phyloP scores from a whole-genome alignment of 2,113 vertebrate species.

The Heterotis niloticus region DNA sequence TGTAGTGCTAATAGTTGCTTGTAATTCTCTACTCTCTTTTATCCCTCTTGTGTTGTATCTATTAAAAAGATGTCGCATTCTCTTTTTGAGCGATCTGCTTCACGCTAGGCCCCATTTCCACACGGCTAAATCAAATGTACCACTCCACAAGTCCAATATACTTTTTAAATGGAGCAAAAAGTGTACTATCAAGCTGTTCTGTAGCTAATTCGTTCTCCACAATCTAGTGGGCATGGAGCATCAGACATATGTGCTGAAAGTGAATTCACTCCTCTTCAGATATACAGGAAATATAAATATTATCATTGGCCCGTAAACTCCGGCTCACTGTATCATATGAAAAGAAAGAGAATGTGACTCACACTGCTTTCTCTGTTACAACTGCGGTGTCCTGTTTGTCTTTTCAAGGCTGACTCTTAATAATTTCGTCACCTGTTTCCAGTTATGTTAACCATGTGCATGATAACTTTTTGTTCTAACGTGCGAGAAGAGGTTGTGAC shows the following conservation, averaged over 20 bases:
- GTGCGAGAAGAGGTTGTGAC: neutral
- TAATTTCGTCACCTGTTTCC: neutral
- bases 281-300: slow-evolving; percentile 14
- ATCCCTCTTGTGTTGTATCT: slow-evolving; percentile 1
- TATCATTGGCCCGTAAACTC: slow-evolving; percentile 4
- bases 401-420: neutral
- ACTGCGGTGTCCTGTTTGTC: neutral
- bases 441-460: slow-evolving; percentile 19
- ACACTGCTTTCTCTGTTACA: slow-evolving; percentile 15
- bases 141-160: neutral
- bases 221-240: neutral
- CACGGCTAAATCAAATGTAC: neutral
- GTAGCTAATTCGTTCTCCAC: slow-evolving; percentile 15
- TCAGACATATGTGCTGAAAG: slow-evolving; percentile 19
- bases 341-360: slow-evolving; percentile 17
- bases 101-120: neutral
- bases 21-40: slow-evolving; percentile 4
- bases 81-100: slow-evolving; percentile 11
- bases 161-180: slow-evolving; percentile 7
- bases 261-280: neutral
- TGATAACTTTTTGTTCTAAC: neutral
- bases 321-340: slow-evolving; percentile 2
- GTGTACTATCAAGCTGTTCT: neutral
- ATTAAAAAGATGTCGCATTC: slow-evolving; percentile 13
- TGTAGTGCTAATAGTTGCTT: neutral